These are phyloP conservation scores for Rissa tridactyla DNA, from an alignment of 2,113 vertebrate species.

Conservation along the genomic window DNA sequence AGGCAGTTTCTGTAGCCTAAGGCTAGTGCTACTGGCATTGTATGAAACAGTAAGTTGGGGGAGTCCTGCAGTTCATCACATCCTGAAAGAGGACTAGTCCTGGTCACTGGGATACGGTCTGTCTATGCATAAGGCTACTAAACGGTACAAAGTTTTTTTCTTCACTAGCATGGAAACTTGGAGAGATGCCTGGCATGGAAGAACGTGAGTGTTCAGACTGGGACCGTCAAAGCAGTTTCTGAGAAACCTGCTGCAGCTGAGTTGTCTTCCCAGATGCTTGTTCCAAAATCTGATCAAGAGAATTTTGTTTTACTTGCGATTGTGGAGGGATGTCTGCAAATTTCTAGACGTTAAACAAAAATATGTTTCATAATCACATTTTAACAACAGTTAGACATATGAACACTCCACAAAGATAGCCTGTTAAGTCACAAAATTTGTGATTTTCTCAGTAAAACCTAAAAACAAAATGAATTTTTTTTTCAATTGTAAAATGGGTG, in stretches of 20 bases:
- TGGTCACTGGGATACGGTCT: not conserved
- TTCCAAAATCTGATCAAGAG: not conserved
- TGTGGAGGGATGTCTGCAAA: not conserved
- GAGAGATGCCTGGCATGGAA: not conserved
- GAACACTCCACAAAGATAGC: not conserved
- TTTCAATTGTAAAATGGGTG: not conserved
- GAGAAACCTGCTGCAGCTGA: not conserved
- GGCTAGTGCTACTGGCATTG: not conserved
- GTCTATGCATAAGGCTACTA: not conserved
- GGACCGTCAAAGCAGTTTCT: not conserved
- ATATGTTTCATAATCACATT: not conserved
- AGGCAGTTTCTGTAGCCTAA: constrained; percentile 22
- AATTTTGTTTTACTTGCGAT: not conserved
- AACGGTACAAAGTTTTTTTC: not conserved
- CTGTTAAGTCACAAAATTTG: not conserved
- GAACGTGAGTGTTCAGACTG: not conserved
- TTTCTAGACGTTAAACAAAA: not conserved
- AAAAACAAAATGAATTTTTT: not conserved
- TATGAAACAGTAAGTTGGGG: constrained; percentile 14
- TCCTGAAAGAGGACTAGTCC: not conserved
- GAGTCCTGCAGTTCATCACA: constrained; percentile 14
- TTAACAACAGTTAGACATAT: not conserved
- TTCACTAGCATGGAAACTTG: not conserved
- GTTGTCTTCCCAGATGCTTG: not conserved
- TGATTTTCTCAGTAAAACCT: constrained; percentile 31